Base-by-base conservation (phyloP, 2,888 invertebrate species). In the Furcula furcula region DNA sequence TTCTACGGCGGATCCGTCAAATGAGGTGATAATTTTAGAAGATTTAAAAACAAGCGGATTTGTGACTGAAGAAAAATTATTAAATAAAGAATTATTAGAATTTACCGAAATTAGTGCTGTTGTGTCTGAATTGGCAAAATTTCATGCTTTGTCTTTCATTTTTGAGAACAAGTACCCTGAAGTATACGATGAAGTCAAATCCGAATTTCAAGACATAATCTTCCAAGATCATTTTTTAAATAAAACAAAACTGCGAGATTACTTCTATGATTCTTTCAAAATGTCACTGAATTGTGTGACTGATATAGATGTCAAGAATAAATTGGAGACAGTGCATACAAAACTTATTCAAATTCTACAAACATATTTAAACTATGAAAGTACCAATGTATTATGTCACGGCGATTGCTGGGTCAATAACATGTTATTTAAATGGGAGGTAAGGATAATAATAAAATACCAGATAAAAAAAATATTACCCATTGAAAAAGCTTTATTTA, bases 391-490 rank as follows among this genome's bases (percentile, higher is more conserved):
- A 7, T 55, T 87, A 16, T 85, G 85, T 43, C 87, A 87, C 31
- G 85, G 86, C 12, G 86, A 87, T 45, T 82, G 73, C 41, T 86
- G 86, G 85, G 65, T 79, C 3, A 83, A 80, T 41, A 80, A 82
- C 42, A 71, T 80, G 40, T 52, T 83, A 18, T 76, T 82, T 38
- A 72, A 73, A 48, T 40, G 63, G 29, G 54, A 71, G 51, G 82
- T 81, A 46, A 53, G 67, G 16, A 25, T 16, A 21, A n/a, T n/a
- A 23, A 13, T 7, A 20, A 7, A 10, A 13, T n/a, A n/a, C n/a
- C n/a, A n/a, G n/a, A n/a, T n/a, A n/a, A n/a, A n/a, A n/a, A n/a
- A n/a, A n/a, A n/a, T n/a, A n/a, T n/a, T n/a, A n/a, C n/a, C n/a
- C n/a, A n/a, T n/a, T n/a, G n/a, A n/a, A n/a, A n/a, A n/a, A n/a